A percentile compares a stretch with the other conserved stretches of the same genome.
phyloP scores from a whole-genome alignment of 2,797 vertebrate genomes.

The Borostomias antarcticus region DNA sequence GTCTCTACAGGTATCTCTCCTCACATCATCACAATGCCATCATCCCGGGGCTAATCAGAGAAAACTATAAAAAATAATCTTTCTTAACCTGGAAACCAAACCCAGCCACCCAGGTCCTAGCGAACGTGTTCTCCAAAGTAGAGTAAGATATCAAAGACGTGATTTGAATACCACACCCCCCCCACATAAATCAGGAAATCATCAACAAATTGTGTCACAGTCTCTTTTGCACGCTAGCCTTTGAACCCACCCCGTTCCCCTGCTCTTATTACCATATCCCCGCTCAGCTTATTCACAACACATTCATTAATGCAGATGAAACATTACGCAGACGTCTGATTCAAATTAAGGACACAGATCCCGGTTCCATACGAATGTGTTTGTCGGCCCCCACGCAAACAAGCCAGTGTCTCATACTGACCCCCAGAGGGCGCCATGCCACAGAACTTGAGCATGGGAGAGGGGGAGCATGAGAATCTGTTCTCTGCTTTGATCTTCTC shows the following conservation, averaged over 20 bases:
- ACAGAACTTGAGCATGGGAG: not conserved
- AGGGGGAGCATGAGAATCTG: conserved; percentile 49
- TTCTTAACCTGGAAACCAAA: conserved; percentile 14
- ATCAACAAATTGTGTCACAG: conserved; percentile 32
- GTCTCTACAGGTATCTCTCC: too few species aligned
- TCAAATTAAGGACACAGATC: conserved; percentile 11
- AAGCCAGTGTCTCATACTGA: too few species aligned
- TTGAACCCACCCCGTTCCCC: too few species aligned
- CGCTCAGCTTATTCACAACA: conserved; percentile 38
- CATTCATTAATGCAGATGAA: conserved; percentile 37
- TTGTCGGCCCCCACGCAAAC: not conserved
- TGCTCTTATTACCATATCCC: too few species aligned
- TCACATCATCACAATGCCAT: conserved; percentile 3
- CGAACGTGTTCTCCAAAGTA: not conserved
- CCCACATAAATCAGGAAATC: conserved; percentile 25
- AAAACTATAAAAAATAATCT: conserved; percentile 39
- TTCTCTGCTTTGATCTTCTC: conserved; percentile 54
- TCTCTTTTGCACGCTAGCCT: conserved; percentile 30
- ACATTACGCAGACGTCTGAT: too few species aligned
- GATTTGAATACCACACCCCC: conserved; percentile 11
- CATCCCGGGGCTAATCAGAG: conserved; percentile 27
- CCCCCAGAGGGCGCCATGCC: conserved; percentile 51
- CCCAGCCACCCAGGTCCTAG: not conserved
- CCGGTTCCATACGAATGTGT: not conserved
- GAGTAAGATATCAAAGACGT: conserved; percentile 39